Conservation (phyloP, 2,113 vertebrate species). For the Picathartes gymnocephalus region DNA sequence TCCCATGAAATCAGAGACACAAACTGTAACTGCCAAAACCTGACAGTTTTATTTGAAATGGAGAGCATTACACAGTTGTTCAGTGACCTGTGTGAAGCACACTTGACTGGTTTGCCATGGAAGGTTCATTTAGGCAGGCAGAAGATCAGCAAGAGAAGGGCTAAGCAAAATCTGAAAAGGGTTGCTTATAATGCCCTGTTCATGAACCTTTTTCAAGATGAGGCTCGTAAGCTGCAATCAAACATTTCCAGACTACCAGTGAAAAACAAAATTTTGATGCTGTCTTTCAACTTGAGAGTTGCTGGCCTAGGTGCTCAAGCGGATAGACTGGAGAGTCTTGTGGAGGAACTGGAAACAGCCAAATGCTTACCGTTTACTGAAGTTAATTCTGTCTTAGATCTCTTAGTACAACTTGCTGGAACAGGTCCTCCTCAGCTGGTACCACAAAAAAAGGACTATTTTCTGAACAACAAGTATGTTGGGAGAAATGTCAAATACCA, state of each 20-base stretch:
- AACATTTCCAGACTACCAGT: conserved; percentile 72
- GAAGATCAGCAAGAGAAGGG: conserved; percentile 68
- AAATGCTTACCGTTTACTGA: conserved; percentile 63
- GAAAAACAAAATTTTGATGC: conserved; percentile 90
- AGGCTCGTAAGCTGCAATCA: conserved; percentile 48
- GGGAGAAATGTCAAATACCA: conserved; percentile 77
- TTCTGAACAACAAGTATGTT: conserved; percentile 79
- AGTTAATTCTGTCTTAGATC: conserved; percentile 79
- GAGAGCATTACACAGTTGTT: conserved; percentile 88
- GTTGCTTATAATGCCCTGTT: conserved; percentile 84
- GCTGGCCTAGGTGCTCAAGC: conserved; percentile 84
- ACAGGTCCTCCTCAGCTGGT: conserved; percentile 78
- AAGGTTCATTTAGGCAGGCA: conserved; percentile 67
- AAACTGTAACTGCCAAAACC: not conserved
- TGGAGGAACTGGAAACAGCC: conserved; percentile 74
- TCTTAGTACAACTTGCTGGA: conserved; percentile 88
- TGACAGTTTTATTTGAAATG: conserved; percentile 27
- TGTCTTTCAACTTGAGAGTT: conserved; percentile 90
- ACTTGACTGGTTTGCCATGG: conserved; percentile 81
- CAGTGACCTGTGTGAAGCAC: conserved; percentile 83
- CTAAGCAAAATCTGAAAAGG: conserved; percentile 76
- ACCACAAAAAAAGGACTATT: conserved; percentile 82
- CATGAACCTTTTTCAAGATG: conserved; percentile 83
- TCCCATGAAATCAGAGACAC: not conserved
- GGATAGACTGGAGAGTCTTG: conserved; percentile 84